A percentile compares a stretch with the other conserved stretches of the same genome.
phyloP scores from a whole-genome alignment of 2,113 vertebrate species.

The Poeciliopsis turrubarensis region DNA sequence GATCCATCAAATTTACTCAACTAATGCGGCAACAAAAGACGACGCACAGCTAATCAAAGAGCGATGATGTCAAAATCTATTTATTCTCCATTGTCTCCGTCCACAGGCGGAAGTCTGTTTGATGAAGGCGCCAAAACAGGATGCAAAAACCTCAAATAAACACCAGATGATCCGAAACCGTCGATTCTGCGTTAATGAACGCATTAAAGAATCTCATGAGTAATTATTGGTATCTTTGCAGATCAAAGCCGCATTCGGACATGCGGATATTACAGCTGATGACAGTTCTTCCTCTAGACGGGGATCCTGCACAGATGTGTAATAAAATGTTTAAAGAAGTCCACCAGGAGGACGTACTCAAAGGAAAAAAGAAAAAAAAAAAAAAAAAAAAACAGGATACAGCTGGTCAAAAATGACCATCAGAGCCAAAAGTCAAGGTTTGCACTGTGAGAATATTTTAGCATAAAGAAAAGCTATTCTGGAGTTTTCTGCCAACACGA shows the following conservation, averaged over 20 bases:
- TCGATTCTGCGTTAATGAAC: neutral
- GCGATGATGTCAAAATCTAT: conserved; percentile 69
- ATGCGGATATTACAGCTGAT: conserved; percentile 24
- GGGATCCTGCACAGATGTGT: conserved; percentile 67
- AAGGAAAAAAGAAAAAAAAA: conserved; percentile 68
- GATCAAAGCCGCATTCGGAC: conserved; percentile 59
- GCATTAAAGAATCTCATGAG: conserved; percentile 3
- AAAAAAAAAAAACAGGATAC: conserved; percentile 79
- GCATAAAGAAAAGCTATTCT: neutral
- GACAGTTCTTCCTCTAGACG: conserved; percentile 68
- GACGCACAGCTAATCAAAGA: conserved; percentile 48
- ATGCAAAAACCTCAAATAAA: conserved; percentile 64
- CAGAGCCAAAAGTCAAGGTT: conserved; percentile 11
- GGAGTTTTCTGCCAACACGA: neutral
- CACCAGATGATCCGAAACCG: conserved; percentile 24
- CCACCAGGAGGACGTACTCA: conserved; percentile 56
- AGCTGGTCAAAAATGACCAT: conserved; percentile 68
- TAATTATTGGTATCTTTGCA: conserved; percentile 16
- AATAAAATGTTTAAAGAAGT: conserved; percentile 52
- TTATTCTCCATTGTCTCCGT: conserved; percentile 71
- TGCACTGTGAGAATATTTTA: neutral
- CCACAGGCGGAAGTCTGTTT: conserved; percentile 56
- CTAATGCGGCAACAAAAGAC: conserved; percentile 25
- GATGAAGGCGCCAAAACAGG: conserved; percentile 76
- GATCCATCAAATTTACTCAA: conserved; percentile 41